Evolutionary conservation across 2,113 vertebrate species (phyloP), one percentile per base, ranked within the genome.

Genomic region (Gallinago jamesoni): DNA sequence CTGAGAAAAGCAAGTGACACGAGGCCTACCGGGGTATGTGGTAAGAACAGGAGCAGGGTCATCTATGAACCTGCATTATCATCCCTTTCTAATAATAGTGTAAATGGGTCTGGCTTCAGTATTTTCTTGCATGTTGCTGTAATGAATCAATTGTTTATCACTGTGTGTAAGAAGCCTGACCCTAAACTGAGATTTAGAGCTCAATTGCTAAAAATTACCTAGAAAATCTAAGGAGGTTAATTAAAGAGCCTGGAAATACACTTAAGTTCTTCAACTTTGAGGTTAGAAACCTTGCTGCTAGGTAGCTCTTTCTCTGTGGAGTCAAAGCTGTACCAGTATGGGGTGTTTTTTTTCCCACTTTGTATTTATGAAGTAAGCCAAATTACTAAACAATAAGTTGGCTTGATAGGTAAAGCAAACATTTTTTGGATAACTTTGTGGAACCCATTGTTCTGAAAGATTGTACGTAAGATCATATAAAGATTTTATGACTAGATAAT

Each of bases 401-500:
- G 41, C 72, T 88, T 6, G 5, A 43, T 81, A 37, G 0, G 2
- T 59, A 56, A 80, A 52, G 28, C 14, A 45, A 70, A 66, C 0
- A 0, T 50, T n/a, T 88, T 94, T 80, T 74, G 2, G 22, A 4
- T 74, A 63, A 43, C 16, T 77, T 53, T 4, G 4, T 84, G 55
- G n/a, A 33, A 67, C 18, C 67, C 80, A 41, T 69, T 96, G 72
- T 93, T 94, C 59, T 64, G 39, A 63, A 88, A 93, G 75, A 79
- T 70, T 59, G 37, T 63, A 50, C 5, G 0, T 59, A 45, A 93
- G 88, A 81, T 92, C n/a, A 39, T 37, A 25, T 13, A 50, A 63
- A 72, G 63, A 66, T 79, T 59, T 80, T 80, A 30, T 68, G 45
- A 20, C 59, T 90, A 73, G 76, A 56, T 93, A 84, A 43, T 86